Evolutionary conservation across 2,888 invertebrate species (phyloP).

Genomic region (Drosophila nigricruria): DNA sequence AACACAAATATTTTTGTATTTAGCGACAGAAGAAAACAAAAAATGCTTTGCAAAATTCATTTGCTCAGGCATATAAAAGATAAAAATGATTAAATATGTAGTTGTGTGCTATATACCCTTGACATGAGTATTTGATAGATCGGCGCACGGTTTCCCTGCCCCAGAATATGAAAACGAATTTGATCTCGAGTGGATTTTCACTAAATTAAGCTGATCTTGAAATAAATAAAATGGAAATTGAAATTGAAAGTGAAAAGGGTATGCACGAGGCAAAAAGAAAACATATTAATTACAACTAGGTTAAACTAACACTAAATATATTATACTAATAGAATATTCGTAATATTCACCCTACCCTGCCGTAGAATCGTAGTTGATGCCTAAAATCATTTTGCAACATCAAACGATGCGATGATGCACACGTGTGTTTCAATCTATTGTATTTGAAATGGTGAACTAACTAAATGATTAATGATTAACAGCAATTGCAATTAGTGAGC

Average conservation of each 20-base stretch:
- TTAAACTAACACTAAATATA: slow-evolving; percentile 9
- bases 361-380: slow-evolving; percentile 11
- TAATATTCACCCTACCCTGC: background rate
- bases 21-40: slow-evolving; percentile 19
- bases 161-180: slow-evolving; percentile 19
- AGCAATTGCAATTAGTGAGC: slow-evolving; percentile 34
- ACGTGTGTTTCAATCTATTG: slow-evolving; percentile 2
- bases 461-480: slow-evolving; percentile 18
- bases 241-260: background rate
- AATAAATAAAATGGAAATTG: background rate
- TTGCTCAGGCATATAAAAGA: slow-evolving; percentile 18
- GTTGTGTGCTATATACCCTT: slow-evolving; percentile 25
- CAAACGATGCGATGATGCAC: background rate
- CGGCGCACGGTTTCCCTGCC: slow-evolving; percentile 19
- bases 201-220: background rate
- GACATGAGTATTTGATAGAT: slow-evolving; percentile 3
- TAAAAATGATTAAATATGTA: background rate
- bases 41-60: slow-evolving; percentile 18
- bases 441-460: slow-evolving; percentile 28
- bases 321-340: slow-evolving; percentile 8
- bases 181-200: slow-evolving; percentile 35
- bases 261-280: slow-evolving; percentile 30
- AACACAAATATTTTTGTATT: slow-evolving; percentile 41
- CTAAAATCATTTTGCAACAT: slow-evolving; percentile 1
- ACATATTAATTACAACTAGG: slow-evolving; percentile 9